Evolutionary conservation across 2,888 invertebrate genomes (phyloP), one percentile per base, ranked within the genome.

Genomic region (Ormyrus pomaceus): DNA sequence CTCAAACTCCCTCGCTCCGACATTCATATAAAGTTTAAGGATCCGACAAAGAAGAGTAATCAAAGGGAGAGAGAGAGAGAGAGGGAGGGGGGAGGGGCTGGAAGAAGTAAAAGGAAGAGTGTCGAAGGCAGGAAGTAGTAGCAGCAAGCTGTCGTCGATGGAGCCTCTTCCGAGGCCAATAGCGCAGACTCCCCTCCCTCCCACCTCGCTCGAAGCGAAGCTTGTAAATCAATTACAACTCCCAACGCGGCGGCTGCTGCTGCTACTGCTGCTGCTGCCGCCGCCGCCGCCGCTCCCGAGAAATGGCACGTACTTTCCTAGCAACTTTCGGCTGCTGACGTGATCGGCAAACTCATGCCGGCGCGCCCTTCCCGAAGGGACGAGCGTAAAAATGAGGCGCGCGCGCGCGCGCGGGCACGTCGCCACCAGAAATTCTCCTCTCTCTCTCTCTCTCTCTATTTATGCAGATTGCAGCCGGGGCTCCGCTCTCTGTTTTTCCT

Each of bases 141-240:
- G 68, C 13, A 64, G 66, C 79, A 66, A 82, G 79, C 74, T 77
- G 82, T 73, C 82, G 83, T 68, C 77, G 73, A 69, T 82, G 73
- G 53, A 79, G 59, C 19, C 65, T 82, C 80, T 53, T 53, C 72
- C 68, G 62, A n/a, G 53, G 72, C 34, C 68, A 62, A 72, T 72
- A 80, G 66, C 58, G 5, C n/a, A 19, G 34, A 34, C 50, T 58
- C 53, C 34, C 19, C 45, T 8, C 58, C 46, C 70, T 19, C 11
- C 8, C 48, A 6, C 7, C 11, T 55, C 72, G 9, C n/a, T n/a
- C 50, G 72, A 81, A 82, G 77, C 84, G 86, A 85, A 85, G 85
- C 89, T 87, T 88, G 89, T 90, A 90, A 90, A 90, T 90, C 90
- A 90, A 90, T 90, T 90, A 90, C 89, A 85, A 88, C 86, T 87